Evolutionary conservation across 64 coral and sea anemone species (phyloP).

Genomic region (Montipora capricornis): DNA sequence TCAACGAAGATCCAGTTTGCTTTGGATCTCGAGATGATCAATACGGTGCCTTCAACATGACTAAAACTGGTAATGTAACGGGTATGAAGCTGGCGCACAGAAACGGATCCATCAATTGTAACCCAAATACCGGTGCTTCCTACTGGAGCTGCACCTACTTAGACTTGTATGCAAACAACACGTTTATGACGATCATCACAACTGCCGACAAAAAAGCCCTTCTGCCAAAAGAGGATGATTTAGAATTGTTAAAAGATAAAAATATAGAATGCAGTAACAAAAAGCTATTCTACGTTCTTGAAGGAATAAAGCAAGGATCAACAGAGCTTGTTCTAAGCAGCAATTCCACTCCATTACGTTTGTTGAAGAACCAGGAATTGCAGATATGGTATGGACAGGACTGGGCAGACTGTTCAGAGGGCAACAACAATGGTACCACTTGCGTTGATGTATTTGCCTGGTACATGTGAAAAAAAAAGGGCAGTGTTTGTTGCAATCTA

Average conservation of each 20-base stretch:
- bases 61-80: background rate
- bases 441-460: slow-evolving; percentile 20
- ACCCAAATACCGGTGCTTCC: background rate
- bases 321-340: slow-evolving; percentile 3
- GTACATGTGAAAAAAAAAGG: slow-evolving; percentile 12
- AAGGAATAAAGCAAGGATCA: background rate
- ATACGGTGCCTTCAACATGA: background rate
- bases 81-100: slow-evolving; percentile 29
- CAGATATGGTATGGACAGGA: slow-evolving; percentile 44
- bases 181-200: background rate
- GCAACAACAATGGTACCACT: background rate
- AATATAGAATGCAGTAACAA: background rate
- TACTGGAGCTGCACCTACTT: slow-evolving; percentile 24
- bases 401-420: background rate
- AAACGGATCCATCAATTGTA: background rate
- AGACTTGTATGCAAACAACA: background rate
- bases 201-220: background rate
- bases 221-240: background rate
- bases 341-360: background rate
- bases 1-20: too few relatives aligned
- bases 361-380: background rate
- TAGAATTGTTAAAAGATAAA: background rate
- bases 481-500: too few relatives aligned
- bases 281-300: background rate
- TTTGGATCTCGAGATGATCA: too few relatives aligned